Conservation (phyloP, 2,113 vertebrate species). For the Phrynocephalus versicolor region DNA sequence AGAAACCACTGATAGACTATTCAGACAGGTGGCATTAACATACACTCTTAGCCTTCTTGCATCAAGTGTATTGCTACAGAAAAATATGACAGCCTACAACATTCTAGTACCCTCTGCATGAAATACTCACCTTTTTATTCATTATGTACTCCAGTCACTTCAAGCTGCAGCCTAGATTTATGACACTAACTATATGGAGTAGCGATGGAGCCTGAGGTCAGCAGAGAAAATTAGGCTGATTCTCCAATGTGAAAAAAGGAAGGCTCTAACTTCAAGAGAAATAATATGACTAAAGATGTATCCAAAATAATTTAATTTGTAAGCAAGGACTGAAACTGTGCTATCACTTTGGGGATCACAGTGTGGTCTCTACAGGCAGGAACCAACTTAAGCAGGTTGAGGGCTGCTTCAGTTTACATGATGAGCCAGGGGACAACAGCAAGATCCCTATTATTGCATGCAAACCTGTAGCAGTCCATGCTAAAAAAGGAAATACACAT, state of each 20-base stretch:
- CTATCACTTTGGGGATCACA: background rate
- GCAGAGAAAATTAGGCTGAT: background rate
- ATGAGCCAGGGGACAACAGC: too few relatives aligned
- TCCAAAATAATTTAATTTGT: background rate
- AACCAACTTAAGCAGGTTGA: background rate
- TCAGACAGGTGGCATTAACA: background rate
- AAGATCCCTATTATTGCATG: background rate
- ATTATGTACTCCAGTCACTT: background rate
- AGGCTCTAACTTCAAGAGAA: background rate
- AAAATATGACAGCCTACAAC: background rate
- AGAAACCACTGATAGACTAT: background rate
- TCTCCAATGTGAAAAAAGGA: background rate
- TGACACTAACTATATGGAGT: background rate
- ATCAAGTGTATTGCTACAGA: background rate
- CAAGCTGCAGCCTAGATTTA: background rate
- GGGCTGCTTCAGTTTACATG: background rate
- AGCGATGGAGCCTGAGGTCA: background rate
- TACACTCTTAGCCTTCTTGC: background rate
- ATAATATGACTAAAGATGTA: background rate
- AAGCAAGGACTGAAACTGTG: background rate
- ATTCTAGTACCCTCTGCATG: background rate
- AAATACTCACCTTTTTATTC: background rate
- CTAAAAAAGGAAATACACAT: background rate
- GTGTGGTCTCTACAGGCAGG: background rate
- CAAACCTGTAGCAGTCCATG: background rate